A percentile compares a stretch with the other conserved stretches of the same genome.
Conservation (phyloP, 2,888 invertebrate species). For the Rotaria magnacalcarata region DNA sequence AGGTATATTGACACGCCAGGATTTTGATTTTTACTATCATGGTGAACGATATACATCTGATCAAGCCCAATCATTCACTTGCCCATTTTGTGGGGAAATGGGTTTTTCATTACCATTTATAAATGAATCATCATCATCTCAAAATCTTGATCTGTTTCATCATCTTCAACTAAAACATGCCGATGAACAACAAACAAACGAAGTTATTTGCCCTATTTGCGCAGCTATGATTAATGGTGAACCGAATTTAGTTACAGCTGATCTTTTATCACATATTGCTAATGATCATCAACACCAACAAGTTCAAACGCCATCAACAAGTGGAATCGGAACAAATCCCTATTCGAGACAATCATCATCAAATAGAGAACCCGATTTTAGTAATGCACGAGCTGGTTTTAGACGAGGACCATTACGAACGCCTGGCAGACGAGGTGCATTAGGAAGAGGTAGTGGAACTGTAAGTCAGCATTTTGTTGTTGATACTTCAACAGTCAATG, state of each 20-base stretch:
- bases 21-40: slow-evolving; percentile 83
- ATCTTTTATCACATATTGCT: slow-evolving; percentile 90
- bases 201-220: slow-evolving; percentile 83
- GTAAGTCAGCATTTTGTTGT: slow-evolving; percentile 35
- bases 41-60: slow-evolving; percentile 81
- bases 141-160: slow-evolving; percentile 64
- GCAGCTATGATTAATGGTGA: slow-evolving; percentile 85
- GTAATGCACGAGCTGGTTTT: not conserved
- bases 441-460: not conserved
- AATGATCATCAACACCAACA: slow-evolving; percentile 70
- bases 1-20: slow-evolving; percentile 41
- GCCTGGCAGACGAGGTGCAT: not conserved
- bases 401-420: slow-evolving; percentile 26
- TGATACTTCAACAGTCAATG: not conserved
- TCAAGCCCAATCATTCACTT: slow-evolving; percentile 90
- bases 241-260: slow-evolving; percentile 93
- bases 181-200: slow-evolving; percentile 64
- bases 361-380: not conserved
- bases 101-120: slow-evolving; percentile 70
- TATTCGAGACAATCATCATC: slow-evolving; percentile 20
- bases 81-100: slow-evolving; percentile 93
- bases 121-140: slow-evolving; percentile 4
- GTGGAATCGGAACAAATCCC: not conserved
- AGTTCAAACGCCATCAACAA: slow-evolving; percentile 3
- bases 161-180: slow-evolving; percentile 75